Conservation (phyloP, 1,140 invertebrate genomes). For the Plectrocnemia conspersa region DNA sequence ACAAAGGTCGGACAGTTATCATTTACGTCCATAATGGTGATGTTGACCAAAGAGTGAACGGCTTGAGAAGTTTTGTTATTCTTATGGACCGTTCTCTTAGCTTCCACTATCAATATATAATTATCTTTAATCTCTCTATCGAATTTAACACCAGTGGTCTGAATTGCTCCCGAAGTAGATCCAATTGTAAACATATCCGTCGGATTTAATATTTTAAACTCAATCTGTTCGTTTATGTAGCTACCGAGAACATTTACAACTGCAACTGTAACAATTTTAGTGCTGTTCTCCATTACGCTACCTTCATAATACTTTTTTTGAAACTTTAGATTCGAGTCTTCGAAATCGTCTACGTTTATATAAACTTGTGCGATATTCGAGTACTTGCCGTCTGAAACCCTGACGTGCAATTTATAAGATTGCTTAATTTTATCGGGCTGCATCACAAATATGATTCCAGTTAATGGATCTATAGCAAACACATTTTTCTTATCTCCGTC, state of each 20-base stretch:
- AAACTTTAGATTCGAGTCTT: constrained; percentile 69
- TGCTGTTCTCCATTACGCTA: constrained; percentile 72
- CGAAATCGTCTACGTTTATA: constrained; percentile 60
- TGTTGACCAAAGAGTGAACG: constrained; percentile 73
- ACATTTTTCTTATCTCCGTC: constrained; percentile 70
- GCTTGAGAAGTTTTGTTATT: constrained; percentile 53
- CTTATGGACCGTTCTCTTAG: constrained; percentile 35
- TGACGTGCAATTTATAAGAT: constrained; percentile 59
- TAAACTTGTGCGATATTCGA: constrained; percentile 58
- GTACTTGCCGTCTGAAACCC: constrained; percentile 65
- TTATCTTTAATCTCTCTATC: constrained; percentile 74
- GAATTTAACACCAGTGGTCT: constrained; percentile 72
- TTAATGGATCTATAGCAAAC: constrained; percentile 70
- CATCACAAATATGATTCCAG: constrained; percentile 62
- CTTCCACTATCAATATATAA: constrained; percentile 77
- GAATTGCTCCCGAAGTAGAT: constrained; percentile 72
- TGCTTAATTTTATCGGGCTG: constrained; percentile 35
- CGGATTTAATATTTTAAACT: constrained; percentile 80
- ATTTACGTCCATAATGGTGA: constrained; percentile 74
- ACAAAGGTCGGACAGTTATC: constrained; percentile 83
- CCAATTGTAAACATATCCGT: constrained; percentile 83
- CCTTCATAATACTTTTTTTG: constrained; percentile 70
- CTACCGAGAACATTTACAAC: constrained; percentile 78
- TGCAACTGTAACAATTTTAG: constrained; percentile 67
- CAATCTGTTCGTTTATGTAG: constrained; percentile 74